Evolutionary conservation across 2,888 invertebrate genomes (phyloP).

Genomic region (Lampropteryx suffumata): DNA sequence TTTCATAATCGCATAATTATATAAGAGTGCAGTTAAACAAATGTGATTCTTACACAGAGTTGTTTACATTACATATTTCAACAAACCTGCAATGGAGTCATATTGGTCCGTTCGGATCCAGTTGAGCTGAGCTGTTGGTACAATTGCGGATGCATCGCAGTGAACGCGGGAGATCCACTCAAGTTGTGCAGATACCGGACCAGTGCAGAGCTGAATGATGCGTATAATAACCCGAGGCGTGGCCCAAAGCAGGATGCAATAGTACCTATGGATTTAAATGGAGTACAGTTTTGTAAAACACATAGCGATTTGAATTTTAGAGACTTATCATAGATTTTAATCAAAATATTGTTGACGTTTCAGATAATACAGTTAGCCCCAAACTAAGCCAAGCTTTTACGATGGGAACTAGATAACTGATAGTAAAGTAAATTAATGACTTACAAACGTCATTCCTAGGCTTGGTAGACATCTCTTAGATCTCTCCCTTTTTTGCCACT

Average conservation of each 20-base stretch:
- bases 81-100: constrained; percentile 70
- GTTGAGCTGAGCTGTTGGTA: constrained; percentile 66
- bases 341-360: too few relatives aligned
- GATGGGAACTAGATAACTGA: too few relatives aligned
- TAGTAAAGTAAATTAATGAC: too few relatives aligned
- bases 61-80: neutral
- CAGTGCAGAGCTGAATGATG: constrained; percentile 89
- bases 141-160: constrained; percentile 64
- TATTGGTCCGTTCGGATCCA: constrained; percentile 62
- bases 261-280: constrained; percentile 77
- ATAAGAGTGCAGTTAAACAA: neutral
- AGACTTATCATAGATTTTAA: too few relatives aligned
- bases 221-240: constrained; percentile 87
- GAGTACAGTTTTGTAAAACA: too few relatives aligned
- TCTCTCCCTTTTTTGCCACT: too few relatives aligned
- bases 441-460: too few relatives aligned
- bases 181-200: constrained; percentile 89
- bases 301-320: too few relatives aligned
- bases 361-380: too few relatives aligned
- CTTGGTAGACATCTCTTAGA: too few relatives aligned
- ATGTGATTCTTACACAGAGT: neutral
- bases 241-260: constrained; percentile 89
- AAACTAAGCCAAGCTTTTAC: too few relatives aligned
- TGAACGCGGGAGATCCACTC: constrained; percentile 64
- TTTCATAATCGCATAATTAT: neutral